Conservation (phyloP, 1,140 invertebrate species). For the Bilobella aurantiaca region DNA sequence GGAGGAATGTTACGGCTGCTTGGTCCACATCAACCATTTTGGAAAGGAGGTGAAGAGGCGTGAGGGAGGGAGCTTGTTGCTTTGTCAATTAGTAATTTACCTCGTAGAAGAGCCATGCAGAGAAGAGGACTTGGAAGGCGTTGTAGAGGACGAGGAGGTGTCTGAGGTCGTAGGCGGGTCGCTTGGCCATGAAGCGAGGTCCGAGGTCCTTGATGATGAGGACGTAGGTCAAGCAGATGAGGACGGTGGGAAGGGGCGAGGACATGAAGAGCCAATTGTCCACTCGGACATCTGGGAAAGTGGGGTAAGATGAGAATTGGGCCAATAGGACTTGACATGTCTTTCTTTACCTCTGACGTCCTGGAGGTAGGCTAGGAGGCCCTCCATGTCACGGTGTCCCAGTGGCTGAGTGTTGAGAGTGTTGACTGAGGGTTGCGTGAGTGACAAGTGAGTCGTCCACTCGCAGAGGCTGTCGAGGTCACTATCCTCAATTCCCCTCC, state of each 20-base stretch:
- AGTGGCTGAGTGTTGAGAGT: conserved; percentile 41
- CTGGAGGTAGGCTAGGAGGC: background rate
- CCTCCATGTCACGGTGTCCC: background rate
- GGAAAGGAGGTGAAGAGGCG: conserved; percentile 10
- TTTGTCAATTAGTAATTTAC: conserved; percentile 44
- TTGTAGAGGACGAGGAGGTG: conserved; percentile 72
- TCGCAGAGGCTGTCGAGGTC: background rate
- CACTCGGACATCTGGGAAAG: conserved; percentile 66
- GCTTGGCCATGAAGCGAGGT: conserved; percentile 72
- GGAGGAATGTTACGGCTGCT: background rate
- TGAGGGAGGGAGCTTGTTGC: conserved; percentile 1
- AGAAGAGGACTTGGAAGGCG: conserved; percentile 70
- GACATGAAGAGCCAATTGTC: conserved; percentile 83
- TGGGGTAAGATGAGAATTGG: background rate
- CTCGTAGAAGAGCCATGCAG: conserved; percentile 69
- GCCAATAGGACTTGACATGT: conserved; percentile 39
- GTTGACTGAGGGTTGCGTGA: conserved; percentile 38
- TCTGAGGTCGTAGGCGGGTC: conserved; percentile 69
- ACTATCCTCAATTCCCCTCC: conserved; percentile 21
- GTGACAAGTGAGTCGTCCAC: conserved; percentile 37
- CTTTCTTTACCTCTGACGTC: background rate
- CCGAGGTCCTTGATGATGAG: conserved; percentile 73
- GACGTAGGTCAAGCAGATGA: conserved; percentile 70
- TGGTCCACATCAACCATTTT: background rate
- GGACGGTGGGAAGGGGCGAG: conserved; percentile 75